These are phyloP conservation scores for Oryzias curvinotus DNA, from an alignment of 2,113 vertebrate species.

Conservation along the genomic window DNA sequence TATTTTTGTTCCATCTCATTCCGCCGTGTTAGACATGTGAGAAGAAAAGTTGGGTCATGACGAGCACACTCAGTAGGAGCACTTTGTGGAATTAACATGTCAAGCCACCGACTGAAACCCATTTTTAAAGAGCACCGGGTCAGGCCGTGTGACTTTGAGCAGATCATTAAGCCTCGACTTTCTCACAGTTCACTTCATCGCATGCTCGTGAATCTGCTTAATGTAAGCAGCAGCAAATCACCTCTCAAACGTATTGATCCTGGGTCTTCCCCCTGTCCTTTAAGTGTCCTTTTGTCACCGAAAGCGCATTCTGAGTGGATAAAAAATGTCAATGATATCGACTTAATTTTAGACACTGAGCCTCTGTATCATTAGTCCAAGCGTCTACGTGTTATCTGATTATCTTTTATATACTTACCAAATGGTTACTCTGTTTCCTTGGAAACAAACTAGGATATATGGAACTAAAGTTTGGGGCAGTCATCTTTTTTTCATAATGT, in stretches of 20 bases:
- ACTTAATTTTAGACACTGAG: constrained; percentile 43
- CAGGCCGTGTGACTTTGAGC: constrained; percentile 1
- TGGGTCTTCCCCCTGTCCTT: constrained; percentile 21
- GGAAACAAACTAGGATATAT: constrained; percentile 16
- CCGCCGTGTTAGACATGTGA: not conserved
- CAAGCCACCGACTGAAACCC: not conserved
- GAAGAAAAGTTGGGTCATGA: not conserved
- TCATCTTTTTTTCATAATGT: no score
- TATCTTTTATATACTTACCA: constrained; percentile 14
- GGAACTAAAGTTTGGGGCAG: not conserved
- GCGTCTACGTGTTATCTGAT: constrained; percentile 26
- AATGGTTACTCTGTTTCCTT: constrained; percentile 1
- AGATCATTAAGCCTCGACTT: constrained; percentile 22
- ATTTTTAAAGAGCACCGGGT: constrained; percentile 24
- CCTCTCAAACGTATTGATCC: constrained; percentile 34
- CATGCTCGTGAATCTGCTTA: constrained; percentile 35
- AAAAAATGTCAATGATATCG: constrained; percentile 18
- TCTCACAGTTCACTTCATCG: constrained; percentile 45
- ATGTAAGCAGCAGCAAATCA: constrained; percentile 39
- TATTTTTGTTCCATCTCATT: not conserved
- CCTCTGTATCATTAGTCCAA: constrained; percentile 16
- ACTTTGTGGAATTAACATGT: constrained; percentile 13
- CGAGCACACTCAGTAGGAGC: not conserved
- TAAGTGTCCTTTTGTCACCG: constrained; percentile 45
- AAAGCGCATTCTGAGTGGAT: constrained; percentile 29